Conservation (phyloP, 2,113 vertebrate genomes). For the Tetrax tetrax region DNA sequence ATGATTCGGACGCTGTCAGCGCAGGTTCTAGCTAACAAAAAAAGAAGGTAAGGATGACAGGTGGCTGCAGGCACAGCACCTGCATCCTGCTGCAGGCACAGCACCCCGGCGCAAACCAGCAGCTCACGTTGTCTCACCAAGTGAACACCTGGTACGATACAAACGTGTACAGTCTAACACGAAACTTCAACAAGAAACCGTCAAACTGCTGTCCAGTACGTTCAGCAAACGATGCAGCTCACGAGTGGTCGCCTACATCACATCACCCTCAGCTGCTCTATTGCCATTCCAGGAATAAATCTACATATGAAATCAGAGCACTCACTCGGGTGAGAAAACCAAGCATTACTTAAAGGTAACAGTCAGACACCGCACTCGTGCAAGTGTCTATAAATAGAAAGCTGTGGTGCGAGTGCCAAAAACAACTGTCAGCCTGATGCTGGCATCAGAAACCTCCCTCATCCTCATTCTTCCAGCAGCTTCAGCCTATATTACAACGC, state of each 20-base stretch:
- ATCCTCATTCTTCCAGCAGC: neutral
- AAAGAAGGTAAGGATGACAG: accelerated
- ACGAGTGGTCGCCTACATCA: neutral
- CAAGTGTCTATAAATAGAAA: neutral
- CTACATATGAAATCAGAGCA: neutral
- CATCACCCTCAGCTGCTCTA: neutral
- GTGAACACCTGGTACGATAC: neutral
- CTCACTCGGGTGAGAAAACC: neutral
- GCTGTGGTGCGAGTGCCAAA: neutral
- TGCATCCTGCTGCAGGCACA: neutral
- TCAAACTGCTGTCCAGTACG: neutral
- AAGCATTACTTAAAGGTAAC: neutral
- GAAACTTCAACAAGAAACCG: neutral
- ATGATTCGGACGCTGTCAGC: accelerated
- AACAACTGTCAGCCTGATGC: neutral
- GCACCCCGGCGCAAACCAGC: too few species aligned
- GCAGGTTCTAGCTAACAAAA: neutral
- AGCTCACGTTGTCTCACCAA: neutral
- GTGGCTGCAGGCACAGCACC: neutral
- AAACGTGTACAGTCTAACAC: neutral
- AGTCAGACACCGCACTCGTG: neutral
- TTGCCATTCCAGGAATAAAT: neutral
- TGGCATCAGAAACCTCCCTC: neutral
- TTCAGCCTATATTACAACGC: neutral
- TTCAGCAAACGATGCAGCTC: neutral